Percentiles rank a stretch among this genome's conserved stretches.
These are phyloP conservation scores for Sorex araneus DNA, from an alignment of 2,113 vertebrate species.

Conservation along the genomic window DNA sequence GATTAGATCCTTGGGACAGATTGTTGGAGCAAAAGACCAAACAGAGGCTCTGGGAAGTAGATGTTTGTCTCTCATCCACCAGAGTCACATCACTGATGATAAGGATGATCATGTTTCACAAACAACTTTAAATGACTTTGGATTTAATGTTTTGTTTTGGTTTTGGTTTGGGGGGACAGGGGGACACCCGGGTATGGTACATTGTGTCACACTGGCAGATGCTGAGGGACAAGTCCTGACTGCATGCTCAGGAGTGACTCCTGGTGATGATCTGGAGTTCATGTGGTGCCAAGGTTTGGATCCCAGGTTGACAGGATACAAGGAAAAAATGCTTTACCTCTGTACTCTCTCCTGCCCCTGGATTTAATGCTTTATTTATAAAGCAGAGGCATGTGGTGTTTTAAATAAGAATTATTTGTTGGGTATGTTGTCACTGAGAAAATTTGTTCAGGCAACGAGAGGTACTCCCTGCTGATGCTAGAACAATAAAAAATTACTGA, in stretches of 20 bases:
- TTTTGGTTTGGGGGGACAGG: too few species aligned
- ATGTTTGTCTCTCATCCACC: not conserved
- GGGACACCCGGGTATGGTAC: too few species aligned
- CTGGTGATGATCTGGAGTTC: too few species aligned
- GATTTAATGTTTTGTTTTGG: slow-evolving; percentile 42
- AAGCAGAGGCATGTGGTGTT: slow-evolving; percentile 2
- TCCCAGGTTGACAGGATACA: too few species aligned
- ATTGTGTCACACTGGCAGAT: too few species aligned
- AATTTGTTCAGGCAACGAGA: not conserved
- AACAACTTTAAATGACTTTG: slow-evolving; percentile 48
- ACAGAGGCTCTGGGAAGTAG: not conserved
- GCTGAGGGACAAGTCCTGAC: too few species aligned
- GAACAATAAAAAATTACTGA: not conserved
- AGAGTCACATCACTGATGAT: slow-evolving; percentile 45
- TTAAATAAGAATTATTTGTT: slow-evolving; percentile 53
- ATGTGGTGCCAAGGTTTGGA: too few species aligned
- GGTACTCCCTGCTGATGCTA: not conserved
- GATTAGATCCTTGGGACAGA: not conserved
- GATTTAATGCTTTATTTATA: slow-evolving; percentile 54
- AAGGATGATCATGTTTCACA: slow-evolving; percentile 26
- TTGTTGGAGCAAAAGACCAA: not conserved
- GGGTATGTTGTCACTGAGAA: not conserved
- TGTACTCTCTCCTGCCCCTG: not conserved
- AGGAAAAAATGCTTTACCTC: too few species aligned
- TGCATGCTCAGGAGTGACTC: too few species aligned